A percentile compares a stretch with the other conserved stretches of the same genome.
These are phyloP conservation scores for Rosalia funebris DNA, from an alignment of 2,888 invertebrate species.

Conservation along the genomic window DNA sequence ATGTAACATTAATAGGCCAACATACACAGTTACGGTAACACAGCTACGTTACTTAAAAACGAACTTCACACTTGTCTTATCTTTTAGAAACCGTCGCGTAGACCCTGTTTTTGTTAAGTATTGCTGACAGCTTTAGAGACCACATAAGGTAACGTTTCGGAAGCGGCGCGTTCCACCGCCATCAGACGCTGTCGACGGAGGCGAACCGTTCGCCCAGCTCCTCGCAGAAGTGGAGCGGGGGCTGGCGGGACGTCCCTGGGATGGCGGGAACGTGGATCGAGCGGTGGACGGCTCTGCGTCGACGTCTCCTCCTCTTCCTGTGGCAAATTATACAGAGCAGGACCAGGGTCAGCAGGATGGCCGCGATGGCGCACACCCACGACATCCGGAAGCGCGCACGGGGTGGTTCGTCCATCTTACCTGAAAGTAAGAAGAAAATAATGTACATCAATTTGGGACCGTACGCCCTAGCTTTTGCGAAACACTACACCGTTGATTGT, in stretches of 20 bases:
- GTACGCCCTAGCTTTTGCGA: no score
- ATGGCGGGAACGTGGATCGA: constrained; percentile 60
- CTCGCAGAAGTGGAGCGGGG: constrained; percentile 67
- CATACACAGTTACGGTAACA: constrained; percentile 1
- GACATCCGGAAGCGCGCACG: constrained; percentile 54
- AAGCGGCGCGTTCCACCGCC: constrained; percentile 57
- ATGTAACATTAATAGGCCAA: constrained; percentile 33
- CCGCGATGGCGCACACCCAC: constrained; percentile 60
- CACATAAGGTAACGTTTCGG: constrained; percentile 46
- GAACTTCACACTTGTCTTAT: constrained; percentile 18
- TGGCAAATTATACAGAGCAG: constrained; percentile 68
- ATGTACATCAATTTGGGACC: no score
- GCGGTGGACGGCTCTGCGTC: constrained; percentile 64
- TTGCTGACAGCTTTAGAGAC: constrained; percentile 57
- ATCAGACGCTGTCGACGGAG: constrained; percentile 69
- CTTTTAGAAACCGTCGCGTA: constrained; percentile 30
- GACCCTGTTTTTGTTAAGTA: constrained; percentile 57
- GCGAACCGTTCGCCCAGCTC: constrained; percentile 69
- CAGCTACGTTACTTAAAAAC: constrained; percentile 12
- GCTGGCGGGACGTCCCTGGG: constrained; percentile 59
- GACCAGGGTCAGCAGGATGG: constrained; percentile 64
- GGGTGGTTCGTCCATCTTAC: constrained; percentile 57
- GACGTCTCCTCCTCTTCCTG: constrained; percentile 63
- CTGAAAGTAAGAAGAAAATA: constrained; percentile 47
- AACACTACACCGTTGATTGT: no score